Percentiles rank a stretch among this genome's conserved stretches.
Conservation (phyloP, 1,140 invertebrate species). For the Drosophila fuyamai region DNA sequence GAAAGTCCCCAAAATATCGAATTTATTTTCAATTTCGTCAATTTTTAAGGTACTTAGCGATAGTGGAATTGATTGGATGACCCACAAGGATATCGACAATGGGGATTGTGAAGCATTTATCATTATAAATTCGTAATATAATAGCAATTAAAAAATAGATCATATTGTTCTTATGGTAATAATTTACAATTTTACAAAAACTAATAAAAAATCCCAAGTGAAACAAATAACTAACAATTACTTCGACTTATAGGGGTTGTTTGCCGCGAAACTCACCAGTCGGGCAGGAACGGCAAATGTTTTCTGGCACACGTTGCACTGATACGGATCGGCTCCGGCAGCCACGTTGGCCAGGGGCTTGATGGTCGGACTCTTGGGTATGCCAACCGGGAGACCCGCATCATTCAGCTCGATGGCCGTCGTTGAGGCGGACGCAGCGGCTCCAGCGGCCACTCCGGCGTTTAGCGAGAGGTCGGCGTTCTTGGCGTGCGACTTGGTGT, state of each 20-base stretch:
- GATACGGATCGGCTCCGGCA: slow-evolving; percentile 89
- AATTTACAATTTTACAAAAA: no score
- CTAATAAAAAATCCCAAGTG: no score
- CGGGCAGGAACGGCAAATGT: slow-evolving; percentile 96
- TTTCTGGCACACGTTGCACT: slow-evolving; percentile 96
- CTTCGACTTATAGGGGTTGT: not conserved
- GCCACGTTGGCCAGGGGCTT: slow-evolving; percentile 81
- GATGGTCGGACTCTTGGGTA: slow-evolving; percentile 77
- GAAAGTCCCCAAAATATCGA: no score
- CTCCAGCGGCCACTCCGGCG: not conserved
- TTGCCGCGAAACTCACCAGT: slow-evolving; percentile 86
- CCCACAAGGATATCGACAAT: no score
- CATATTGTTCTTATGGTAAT: no score
- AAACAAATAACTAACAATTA: no score
- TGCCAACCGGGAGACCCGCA: slow-evolving; percentile 67
- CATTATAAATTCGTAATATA: no score
- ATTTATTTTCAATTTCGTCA: no score
- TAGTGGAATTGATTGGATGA: no score
- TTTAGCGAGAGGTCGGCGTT: slow-evolving; percentile 52
- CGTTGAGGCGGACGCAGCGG: not conserved
- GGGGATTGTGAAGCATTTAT: no score
- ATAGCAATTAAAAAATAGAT: no score
- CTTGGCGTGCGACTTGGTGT: slow-evolving; percentile 86
- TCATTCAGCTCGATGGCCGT: slow-evolving; percentile 67
- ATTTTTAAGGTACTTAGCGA: no score